A percentile compares a stretch with the other conserved stretches of the same genome.
These are phyloP conservation scores for Dascyllus trimaculatus DNA, from an alignment of 2,113 vertebrate species.

Conservation along the genomic window DNA sequence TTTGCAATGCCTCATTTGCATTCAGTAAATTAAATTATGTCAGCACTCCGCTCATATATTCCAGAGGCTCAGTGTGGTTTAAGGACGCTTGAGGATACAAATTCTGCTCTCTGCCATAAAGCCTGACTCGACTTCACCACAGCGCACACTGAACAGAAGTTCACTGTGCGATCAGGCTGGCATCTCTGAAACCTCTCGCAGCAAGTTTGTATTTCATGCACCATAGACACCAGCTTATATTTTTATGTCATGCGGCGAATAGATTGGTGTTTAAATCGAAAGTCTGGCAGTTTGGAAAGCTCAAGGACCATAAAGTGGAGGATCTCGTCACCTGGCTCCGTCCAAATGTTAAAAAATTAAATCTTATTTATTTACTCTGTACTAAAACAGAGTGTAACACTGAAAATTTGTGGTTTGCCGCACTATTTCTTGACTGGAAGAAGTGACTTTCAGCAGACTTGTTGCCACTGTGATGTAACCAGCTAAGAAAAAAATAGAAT, in stretches of 20 bases:
- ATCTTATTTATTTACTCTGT: too few species aligned
- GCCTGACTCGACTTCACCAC: constrained; percentile 7
- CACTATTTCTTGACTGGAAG: too few species aligned
- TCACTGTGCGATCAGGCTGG: constrained; percentile 22
- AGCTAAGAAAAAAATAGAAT: too few species aligned
- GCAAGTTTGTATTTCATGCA: background rate
- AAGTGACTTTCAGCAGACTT: too few species aligned
- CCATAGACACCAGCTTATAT: background rate
- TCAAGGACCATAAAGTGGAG: too few species aligned
- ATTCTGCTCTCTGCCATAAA: constrained; percentile 32
- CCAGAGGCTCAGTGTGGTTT: constrained; percentile 46
- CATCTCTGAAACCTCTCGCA: constrained; percentile 20
- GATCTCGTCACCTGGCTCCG: too few species aligned
- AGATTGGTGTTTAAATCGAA: background rate
- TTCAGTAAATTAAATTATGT: constrained; percentile 48
- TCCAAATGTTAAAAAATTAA: too few species aligned
- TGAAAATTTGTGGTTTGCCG: too few species aligned
- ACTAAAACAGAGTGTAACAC: too few species aligned
- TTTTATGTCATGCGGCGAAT: background rate
- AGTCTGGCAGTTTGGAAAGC: background rate
- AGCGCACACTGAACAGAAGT: constrained; percentile 31
- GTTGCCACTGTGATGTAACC: too few species aligned
- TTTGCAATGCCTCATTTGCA: constrained; percentile 55
- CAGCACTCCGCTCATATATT: constrained; percentile 47
- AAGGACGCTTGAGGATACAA: constrained; percentile 36